Evolutionary conservation across 2,888 invertebrate species (phyloP), one percentile per base, ranked within the genome.

Genomic region (Aplocera efformata): DNA sequence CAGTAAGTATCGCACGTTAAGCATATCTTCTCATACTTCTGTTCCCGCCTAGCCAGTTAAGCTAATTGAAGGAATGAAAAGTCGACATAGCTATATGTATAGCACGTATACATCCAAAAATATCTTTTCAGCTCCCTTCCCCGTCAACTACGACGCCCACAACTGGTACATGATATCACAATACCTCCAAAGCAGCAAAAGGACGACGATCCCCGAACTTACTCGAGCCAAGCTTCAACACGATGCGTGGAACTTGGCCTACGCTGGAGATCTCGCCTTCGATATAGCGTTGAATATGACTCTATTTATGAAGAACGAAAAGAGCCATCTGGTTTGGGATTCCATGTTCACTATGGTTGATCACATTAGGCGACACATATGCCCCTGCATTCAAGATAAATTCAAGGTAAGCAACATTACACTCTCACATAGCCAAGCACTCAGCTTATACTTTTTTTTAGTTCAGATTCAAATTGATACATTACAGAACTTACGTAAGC

Each of bases 321-420:
- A 92, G 17, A 91, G 94, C 48, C 93, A 94, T 53, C 76, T 94
- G 0, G 94, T 94, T 0, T 96, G 95, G 95, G 93, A 94, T 66
- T 94, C 94, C 0, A 91, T 94, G 6, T 95, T 95, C 61, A 94
- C 94, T 1, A 93, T 95, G 88, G 92, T 95, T 30, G 95, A 95
- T 67, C 94, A 95, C 58, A 90, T 95, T 36, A 93, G 94, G 20
- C 88, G 92, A 45, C 93, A 93, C 54, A 92, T 95, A 89, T 41
- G 90, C 39, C 65, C 73, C 89, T 93, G 52, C 89, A 67, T 85
- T n/a, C 75, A 93, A 43, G 89, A 89, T 24, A 94, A 94, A 66
- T 94, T 95, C 63, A 92, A 94, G 89, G 95, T 93, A 63, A 73
- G 69, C 36, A 10, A 9, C 7, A 5, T 1, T 17, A n/a, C 1